phyloP scores from a whole-genome alignment of 2,113 vertebrate species.

The Eubucco bourcierii region DNA sequence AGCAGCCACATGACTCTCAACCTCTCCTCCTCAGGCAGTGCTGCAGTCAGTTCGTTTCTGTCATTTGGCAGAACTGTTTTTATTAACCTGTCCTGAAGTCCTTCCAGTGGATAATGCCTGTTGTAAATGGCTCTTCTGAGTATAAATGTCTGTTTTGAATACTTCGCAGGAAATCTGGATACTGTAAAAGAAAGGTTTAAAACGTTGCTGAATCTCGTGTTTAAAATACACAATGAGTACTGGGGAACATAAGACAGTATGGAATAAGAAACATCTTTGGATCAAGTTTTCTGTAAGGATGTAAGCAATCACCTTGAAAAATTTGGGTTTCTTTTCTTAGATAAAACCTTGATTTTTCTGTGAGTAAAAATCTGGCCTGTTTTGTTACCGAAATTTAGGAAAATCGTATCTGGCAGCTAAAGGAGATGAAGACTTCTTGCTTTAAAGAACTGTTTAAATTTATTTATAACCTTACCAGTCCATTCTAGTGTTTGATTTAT shows the following conservation, averaged over 20 bases:
- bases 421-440: not conserved
- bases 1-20: too few relatives aligned
- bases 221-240: not conserved
- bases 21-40: too few relatives aligned
- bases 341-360: not conserved
- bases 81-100: not conserved
- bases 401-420: not conserved
- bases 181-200: not conserved
- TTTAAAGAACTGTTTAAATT: not conserved
- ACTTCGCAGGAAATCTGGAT: not conserved
- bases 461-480: not conserved
- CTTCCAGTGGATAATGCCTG: not conserved
- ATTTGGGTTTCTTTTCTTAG: not conserved
- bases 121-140: not conserved
- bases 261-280: not conserved
- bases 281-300: not conserved
- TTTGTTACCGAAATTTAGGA: not conserved
- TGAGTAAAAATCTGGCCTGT: not conserved
- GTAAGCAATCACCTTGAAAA: not conserved
- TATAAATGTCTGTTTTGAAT: not conserved
- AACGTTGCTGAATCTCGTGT: not conserved
- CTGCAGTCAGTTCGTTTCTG: not conserved
- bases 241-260: not conserved
- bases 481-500: not conserved
- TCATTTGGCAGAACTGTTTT: not conserved